Percentiles rank a stretch among this genome's conserved stretches.
Evolutionary conservation across 2,888 invertebrate genomes (phyloP).

Genomic region (Druceiella hillmani): DNA sequence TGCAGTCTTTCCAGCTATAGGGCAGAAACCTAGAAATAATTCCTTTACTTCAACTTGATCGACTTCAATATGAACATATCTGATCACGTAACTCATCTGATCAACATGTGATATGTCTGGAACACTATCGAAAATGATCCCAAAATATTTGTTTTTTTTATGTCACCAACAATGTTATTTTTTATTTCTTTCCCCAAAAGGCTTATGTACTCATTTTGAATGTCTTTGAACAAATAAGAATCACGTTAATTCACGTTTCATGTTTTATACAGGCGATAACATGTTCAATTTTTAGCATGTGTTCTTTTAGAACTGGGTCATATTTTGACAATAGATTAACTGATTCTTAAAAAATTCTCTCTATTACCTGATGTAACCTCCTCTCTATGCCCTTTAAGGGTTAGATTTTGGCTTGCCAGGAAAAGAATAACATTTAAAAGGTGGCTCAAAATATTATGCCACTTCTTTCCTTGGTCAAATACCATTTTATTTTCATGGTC

Average conservation of each 20-base stretch:
- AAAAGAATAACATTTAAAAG: too few relatives aligned
- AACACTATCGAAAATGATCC: constrained; percentile 20
- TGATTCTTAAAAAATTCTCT: constrained; percentile 8
- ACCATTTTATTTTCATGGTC: too few relatives aligned
- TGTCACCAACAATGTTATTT: constrained; percentile 13
- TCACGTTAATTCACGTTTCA: background rate
- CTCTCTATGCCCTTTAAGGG: too few relatives aligned
- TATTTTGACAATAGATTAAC: constrained; percentile 15
- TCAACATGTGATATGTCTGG: constrained; percentile 13
- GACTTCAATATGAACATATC: constrained; percentile 10
- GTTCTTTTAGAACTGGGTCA: constrained; percentile 15
- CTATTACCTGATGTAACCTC: too few relatives aligned
- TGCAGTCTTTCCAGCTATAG: too few relatives aligned
- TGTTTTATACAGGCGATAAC: background rate
- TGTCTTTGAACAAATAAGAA: constrained; percentile 13
- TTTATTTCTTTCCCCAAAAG: constrained; percentile 8
- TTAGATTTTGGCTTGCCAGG: too few relatives aligned
- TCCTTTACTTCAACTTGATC: constrained; percentile 17
- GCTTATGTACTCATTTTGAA: constrained; percentile 14
- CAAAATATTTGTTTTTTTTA: constrained; percentile 18
- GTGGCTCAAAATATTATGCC: too few relatives aligned
- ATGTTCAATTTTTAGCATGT: constrained; percentile 8
- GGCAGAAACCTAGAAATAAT: too few relatives aligned
- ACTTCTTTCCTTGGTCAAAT: too few relatives aligned
- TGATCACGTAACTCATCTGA: constrained; percentile 13